A percentile compares a stretch with the other conserved stretches of the same genome.
Evolutionary conservation across 1,140 invertebrate genomes (phyloP).

Genomic region (Helicorthomorpha holstii): DNA sequence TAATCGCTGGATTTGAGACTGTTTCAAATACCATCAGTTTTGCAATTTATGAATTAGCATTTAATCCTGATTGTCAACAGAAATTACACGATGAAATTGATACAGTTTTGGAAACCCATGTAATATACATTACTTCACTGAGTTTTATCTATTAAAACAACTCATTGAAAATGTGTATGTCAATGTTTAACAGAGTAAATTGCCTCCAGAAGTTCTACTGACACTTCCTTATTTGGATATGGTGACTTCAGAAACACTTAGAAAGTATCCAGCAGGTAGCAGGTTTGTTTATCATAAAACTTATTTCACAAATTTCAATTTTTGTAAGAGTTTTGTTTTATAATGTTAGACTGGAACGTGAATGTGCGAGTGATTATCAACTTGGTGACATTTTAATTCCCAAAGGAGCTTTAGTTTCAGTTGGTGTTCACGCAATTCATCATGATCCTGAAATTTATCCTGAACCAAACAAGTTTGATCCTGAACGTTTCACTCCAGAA

Average conservation of each 20-base stretch:
- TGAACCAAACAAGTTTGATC: conserved; percentile 36
- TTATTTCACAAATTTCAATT: not conserved
- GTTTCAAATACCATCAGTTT: conserved; percentile 23
- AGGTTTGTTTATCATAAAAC: not conserved
- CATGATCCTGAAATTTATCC: conserved; percentile 37
- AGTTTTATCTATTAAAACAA: no score
- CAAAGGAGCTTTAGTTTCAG: conserved; percentile 26
- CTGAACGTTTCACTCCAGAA: no score
- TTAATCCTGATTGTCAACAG: conserved; percentile 26
- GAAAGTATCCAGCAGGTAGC: not conserved
- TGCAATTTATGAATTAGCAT: conserved; percentile 22
- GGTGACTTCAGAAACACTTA: not conserved
- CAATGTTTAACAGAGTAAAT: no score
- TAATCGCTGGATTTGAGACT: conserved; percentile 31
- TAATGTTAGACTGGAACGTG: not conserved
- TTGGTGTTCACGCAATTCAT: conserved; percentile 35
- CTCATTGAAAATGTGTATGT: no score
- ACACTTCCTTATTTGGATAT: conserved; percentile 3
- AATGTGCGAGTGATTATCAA: not conserved
- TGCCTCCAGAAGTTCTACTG: no score
- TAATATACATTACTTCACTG: no score
- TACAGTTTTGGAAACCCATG: not conserved
- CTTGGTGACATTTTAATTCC: conserved; percentile 26
- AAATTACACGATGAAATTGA: conserved; percentile 27
- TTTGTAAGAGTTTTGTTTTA: not conserved